These are phyloP conservation scores for Pipistrellus kuhlii DNA, from an alignment of 2,797 vertebrate genomes.

Conservation along the genomic window DNA sequence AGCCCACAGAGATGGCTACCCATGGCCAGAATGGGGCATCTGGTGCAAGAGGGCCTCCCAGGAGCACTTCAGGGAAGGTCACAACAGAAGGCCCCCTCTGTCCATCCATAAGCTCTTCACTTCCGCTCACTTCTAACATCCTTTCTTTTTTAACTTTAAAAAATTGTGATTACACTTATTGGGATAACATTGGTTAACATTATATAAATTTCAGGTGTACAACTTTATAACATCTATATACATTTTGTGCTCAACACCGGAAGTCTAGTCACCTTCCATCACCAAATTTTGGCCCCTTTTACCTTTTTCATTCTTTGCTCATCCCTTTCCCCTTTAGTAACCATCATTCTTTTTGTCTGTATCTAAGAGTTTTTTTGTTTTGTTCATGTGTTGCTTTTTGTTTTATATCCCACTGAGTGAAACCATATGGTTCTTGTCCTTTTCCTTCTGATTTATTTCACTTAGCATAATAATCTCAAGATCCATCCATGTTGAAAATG, in stretches of 20 bases:
- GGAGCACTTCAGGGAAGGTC: neutral
- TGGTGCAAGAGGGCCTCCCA: neutral
- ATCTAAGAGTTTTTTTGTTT: neutral
- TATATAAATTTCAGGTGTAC: neutral
- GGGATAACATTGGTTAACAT: neutral
- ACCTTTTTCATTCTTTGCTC: neutral
- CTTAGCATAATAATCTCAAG: neutral
- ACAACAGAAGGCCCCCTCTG: neutral
- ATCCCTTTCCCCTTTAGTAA: neutral
- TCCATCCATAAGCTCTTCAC: neutral
- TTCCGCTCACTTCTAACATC: constrained; percentile 1
- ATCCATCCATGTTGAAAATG: neutral
- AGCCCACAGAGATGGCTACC: neutral
- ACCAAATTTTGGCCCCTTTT: neutral
- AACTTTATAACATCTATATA: neutral
- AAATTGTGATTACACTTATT: neutral
- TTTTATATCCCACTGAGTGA: neutral
- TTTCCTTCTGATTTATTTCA: neutral
- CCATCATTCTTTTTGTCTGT: neutral
- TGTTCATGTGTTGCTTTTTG: neutral
- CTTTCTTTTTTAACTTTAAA: neutral
- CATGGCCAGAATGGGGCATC: neutral
- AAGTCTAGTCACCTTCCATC: neutral
- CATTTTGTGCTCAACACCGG: neutral
- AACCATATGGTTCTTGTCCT: neutral